Conservation (phyloP, 2,888 invertebrate species). For the Agrotis puta region DNA sequence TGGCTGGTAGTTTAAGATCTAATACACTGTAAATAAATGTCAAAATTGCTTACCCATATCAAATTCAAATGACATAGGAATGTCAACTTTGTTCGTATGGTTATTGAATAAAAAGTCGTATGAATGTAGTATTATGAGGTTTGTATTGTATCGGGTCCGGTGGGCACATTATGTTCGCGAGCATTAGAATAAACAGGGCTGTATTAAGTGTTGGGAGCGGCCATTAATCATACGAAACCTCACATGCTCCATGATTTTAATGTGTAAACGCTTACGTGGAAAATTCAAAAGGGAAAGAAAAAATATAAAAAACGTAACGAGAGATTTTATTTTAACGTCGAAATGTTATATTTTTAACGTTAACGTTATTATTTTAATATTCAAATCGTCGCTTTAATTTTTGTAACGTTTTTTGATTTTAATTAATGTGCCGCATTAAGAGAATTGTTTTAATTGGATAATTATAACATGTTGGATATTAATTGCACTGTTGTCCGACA, state of each 20-base stretch:
- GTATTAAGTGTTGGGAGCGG: slow-evolving; percentile 72
- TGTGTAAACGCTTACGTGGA: slow-evolving; percentile 73
- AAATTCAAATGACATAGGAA: slow-evolving; percentile 21
- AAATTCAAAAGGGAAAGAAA: slow-evolving; percentile 70
- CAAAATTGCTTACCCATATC: slow-evolving; percentile 16
- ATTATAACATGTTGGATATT: slow-evolving; percentile 28
- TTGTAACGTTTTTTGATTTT: slow-evolving; percentile 44
- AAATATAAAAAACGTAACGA: slow-evolving; percentile 59
- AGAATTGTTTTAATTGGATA: slow-evolving; percentile 37
- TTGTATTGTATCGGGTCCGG: slow-evolving; percentile 55
- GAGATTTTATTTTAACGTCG: slow-evolving; percentile 58
- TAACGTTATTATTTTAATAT: slow-evolving; percentile 60
- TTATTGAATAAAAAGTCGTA: slow-evolving; percentile 51
- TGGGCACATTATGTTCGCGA: slow-evolving; percentile 62
- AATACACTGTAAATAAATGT: slow-evolving; percentile 32
- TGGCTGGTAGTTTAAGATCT: slow-evolving; percentile 27
- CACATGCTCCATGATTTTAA: slow-evolving; percentile 74
- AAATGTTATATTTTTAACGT: slow-evolving; percentile 48
- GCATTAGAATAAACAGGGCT: slow-evolving; percentile 74
- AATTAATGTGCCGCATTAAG: slow-evolving; percentile 40
- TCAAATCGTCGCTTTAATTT: slow-evolving; percentile 54
- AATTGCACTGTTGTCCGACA: slow-evolving; percentile 12
- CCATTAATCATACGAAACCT: slow-evolving; percentile 77
- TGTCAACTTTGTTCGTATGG: slow-evolving; percentile 45
- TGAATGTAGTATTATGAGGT: slow-evolving; percentile 39